Evolutionary conservation across 2,888 invertebrate genomes (phyloP).

Genomic region (Agrenia bidenticulata): DNA sequence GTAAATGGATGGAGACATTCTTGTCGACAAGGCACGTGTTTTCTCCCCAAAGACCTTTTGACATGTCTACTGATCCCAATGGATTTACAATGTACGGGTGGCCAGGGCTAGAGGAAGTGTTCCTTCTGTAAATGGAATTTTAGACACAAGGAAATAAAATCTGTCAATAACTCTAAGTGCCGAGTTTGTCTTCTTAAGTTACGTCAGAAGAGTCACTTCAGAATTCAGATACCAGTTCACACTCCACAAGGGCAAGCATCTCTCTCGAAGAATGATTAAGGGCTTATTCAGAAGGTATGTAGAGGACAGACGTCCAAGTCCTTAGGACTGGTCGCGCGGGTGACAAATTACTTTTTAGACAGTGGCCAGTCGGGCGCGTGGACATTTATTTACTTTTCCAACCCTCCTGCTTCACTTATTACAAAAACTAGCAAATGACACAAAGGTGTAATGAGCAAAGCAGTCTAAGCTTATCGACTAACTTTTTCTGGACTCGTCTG

Average conservation of each 20-base stretch:
- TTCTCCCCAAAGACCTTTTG: conserved; percentile 29
- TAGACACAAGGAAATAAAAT: conserved; percentile 37
- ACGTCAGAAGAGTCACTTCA: conserved; percentile 19
- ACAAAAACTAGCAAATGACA: no score
- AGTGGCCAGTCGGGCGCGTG: conserved; percentile 16
- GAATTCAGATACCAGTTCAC: no score
- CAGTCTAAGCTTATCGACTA: not conserved
- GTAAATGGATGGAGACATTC: conserved; percentile 19
- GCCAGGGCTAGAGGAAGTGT: conserved; percentile 27
- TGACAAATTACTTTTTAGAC: conserved; percentile 12
- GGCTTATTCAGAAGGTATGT: not conserved
- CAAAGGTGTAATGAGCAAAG: conserved; percentile 2
- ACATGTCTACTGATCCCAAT: conserved; percentile 48
- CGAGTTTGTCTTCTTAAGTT: conserved; percentile 31
- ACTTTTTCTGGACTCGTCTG: not conserved
- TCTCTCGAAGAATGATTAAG: conserved; percentile 4
- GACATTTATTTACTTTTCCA: conserved; percentile 12
- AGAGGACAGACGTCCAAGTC: conserved; percentile 1
- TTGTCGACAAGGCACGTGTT: conserved; percentile 32
- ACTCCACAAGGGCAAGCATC: not conserved
- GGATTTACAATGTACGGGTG: conserved; percentile 52
- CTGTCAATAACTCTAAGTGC: conserved; percentile 29
- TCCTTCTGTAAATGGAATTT: not conserved
- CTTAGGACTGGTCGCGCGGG: no score
- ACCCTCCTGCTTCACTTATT: not conserved